A percentile compares a stretch with the other conserved stretches of the same genome.
Conservation (phyloP, 2,113 vertebrate species). For the Thunnus thynnus region DNA sequence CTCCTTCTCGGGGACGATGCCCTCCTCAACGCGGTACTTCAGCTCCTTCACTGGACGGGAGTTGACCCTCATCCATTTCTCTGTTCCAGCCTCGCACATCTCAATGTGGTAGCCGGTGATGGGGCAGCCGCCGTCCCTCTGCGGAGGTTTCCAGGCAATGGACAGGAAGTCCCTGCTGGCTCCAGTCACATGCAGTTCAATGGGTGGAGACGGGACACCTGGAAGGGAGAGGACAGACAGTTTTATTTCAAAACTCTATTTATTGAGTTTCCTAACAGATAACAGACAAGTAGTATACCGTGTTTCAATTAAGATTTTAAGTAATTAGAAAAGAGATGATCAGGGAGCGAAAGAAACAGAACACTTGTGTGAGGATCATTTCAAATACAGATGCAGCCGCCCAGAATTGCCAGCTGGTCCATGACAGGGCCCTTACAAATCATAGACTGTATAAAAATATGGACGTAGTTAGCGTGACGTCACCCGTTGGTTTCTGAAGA, state of each 20-base stretch:
- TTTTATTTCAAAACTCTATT: background rate
- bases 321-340: no score
- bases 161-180: conserved; percentile 92
- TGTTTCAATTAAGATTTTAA: no score
- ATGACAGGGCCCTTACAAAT: no score
- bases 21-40: conserved; percentile 94
- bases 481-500: no score
- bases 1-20: conserved; percentile 94
- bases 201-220: conserved; percentile 95
- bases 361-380: no score
- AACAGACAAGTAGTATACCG: no score
- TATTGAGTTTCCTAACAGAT: no score
- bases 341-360: no score
- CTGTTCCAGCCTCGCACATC: conserved; percentile 95
- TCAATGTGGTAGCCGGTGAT: conserved; percentile 96
- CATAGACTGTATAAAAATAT: no score
- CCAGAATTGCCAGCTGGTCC: no score
- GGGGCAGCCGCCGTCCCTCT: conserved; percentile 92
- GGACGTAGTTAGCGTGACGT: no score
- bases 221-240: background rate
- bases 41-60: conserved; percentile 96
- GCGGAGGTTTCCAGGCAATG: conserved; percentile 95
- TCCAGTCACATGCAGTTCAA: conserved; percentile 95
- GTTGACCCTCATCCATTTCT: conserved; percentile 99
- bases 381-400: no score